A percentile compares a stretch with the other conserved stretches of the same genome.
These are phyloP conservation scores for Chromis chromis DNA, from an alignment of 2,797 vertebrate species.

Conservation along the genomic window DNA sequence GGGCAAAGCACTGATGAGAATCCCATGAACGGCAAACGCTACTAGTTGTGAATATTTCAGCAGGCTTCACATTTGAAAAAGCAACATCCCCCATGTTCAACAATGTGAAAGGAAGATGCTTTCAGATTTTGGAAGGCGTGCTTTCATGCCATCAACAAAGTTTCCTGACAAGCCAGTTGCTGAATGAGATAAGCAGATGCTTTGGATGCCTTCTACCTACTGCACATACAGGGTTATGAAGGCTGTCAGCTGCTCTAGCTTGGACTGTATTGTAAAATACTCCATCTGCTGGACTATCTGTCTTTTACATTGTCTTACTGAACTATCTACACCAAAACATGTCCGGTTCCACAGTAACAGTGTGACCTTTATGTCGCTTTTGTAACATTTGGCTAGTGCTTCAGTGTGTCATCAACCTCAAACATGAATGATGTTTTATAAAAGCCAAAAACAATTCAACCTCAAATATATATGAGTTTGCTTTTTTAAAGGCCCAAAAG, in stretches of 20 bases:
- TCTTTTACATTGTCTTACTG: constrained; percentile 21
- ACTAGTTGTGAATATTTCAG: constrained; percentile 69
- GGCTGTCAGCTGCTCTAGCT: constrained; percentile 56
- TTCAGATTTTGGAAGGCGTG: constrained; percentile 43
- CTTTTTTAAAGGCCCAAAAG: neutral
- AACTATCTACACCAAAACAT: constrained; percentile 26
- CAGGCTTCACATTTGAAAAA: constrained; percentile 51
- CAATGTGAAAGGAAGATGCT: constrained; percentile 50
- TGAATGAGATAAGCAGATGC: constrained; percentile 55
- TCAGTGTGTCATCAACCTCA: constrained; percentile 18
- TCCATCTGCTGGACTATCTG: constrained; percentile 52
- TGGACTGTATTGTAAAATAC: constrained; percentile 46
- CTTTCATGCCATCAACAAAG: constrained; percentile 38
- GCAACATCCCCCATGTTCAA: constrained; percentile 31
- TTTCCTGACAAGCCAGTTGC: constrained; percentile 39
- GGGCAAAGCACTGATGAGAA: constrained; percentile 72
- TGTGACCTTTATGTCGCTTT: constrained; percentile 20
- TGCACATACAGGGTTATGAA: constrained; percentile 43
- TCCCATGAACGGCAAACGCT: constrained; percentile 58
- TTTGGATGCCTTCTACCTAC: constrained; percentile 46
- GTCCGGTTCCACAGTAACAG: constrained; percentile 21
- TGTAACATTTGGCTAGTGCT: constrained; percentile 18
- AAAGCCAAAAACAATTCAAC: neutral
- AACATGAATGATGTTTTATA: neutral
- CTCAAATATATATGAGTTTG: neutral